These are phyloP conservation scores for Coptotermes formosanus DNA, from an alignment of 1,140 invertebrate species.

Conservation along the genomic window DNA sequence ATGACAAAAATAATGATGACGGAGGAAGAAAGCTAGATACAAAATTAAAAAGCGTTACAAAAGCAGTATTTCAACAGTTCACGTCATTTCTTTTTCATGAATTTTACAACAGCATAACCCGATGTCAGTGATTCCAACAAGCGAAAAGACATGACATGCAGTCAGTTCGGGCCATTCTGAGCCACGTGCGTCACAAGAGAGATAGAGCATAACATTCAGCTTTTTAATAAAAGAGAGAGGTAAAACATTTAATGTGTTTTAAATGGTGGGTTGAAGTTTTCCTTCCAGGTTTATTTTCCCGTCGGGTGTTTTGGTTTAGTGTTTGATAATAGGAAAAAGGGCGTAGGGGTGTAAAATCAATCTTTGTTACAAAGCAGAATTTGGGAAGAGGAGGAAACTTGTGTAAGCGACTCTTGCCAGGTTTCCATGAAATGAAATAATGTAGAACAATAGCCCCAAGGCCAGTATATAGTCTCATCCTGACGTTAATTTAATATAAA, in stretches of 20 bases:
- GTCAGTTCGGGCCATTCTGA: too few relatives aligned
- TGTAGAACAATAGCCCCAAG: background rate
- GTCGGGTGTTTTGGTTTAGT: background rate
- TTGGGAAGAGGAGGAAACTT: background rate
- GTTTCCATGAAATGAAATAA: background rate
- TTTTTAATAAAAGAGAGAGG: background rate
- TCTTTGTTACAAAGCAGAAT: conserved; percentile 3
- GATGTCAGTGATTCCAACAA: background rate
- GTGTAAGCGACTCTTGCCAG: background rate
- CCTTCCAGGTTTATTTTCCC: background rate
- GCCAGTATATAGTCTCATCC: background rate
- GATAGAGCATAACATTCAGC: background rate
- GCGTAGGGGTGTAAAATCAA: background rate
- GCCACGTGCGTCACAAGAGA: background rate
- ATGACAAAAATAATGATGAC: too few relatives aligned
- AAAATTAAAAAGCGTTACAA: background rate
- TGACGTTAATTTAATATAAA: conserved; percentile 20
- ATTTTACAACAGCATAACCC: background rate
- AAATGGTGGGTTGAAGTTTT: background rate
- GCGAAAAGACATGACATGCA: background rate
- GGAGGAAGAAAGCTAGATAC: background rate
- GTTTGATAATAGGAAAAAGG: background rate
- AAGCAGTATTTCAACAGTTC: background rate
- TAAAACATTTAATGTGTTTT: background rate
- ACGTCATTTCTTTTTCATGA: background rate